Percentiles rank a stretch among this genome's conserved stretches.
Conservation (phyloP, 92 coral and sea anemone species). For the Zoanthus gigantus region DNA sequence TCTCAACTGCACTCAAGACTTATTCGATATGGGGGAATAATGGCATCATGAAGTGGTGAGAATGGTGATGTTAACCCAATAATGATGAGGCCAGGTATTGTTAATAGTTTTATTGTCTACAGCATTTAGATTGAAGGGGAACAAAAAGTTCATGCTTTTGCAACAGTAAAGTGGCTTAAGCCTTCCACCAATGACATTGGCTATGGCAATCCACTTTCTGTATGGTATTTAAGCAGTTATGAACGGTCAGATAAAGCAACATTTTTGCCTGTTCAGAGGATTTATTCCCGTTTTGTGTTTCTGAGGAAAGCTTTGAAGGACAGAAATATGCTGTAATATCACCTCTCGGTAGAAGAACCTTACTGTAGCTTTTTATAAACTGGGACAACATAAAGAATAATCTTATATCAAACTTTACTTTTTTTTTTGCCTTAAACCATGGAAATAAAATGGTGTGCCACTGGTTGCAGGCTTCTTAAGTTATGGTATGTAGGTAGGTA, state of each 20-base stretch:
- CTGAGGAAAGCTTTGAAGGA: slow-evolving; percentile 19
- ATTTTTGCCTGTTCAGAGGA: slow-evolving; percentile 70
- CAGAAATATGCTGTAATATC: slow-evolving; percentile 7
- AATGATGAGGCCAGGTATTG: slow-evolving; percentile 54
- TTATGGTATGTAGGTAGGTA: no score
- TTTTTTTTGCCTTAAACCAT: no score
- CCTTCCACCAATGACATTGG: slow-evolving; percentile 41
- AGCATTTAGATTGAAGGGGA: slow-evolving; percentile 46
- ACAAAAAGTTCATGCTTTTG: slow-evolving; percentile 63
- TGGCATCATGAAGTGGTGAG: slow-evolving; percentile 65
- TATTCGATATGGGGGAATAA: slow-evolving; percentile 45
- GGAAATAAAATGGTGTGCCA: no score
- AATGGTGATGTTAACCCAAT: slow-evolving; percentile 52
- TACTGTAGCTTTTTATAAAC: neutral
- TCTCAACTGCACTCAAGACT: slow-evolving; percentile 46
- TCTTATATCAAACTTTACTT: neutral
- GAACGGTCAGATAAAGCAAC: slow-evolving; percentile 56
- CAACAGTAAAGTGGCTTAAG: slow-evolving; percentile 65
- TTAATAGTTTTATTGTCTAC: slow-evolving; percentile 57
- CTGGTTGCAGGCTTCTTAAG: no score
- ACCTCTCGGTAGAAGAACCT: neutral
- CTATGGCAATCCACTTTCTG: slow-evolving; percentile 63
- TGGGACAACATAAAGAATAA: neutral
- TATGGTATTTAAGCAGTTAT: slow-evolving; percentile 58
- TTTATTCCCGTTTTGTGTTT: slow-evolving; percentile 59